These are phyloP conservation scores for Ahaetulla prasina DNA, from an alignment of 2,113 vertebrate genomes.

Conservation along the genomic window DNA sequence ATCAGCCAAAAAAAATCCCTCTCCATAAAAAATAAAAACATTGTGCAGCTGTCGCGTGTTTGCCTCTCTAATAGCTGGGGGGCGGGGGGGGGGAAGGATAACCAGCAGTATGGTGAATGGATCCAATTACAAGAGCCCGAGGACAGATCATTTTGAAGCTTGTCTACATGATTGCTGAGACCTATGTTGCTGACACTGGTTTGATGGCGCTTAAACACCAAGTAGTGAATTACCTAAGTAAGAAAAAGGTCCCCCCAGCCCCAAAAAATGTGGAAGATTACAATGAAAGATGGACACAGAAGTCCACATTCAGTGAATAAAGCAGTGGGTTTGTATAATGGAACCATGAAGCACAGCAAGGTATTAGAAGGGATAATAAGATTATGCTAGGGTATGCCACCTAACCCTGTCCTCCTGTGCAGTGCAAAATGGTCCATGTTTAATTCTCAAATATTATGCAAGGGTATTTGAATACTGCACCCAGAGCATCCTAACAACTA, in stretches of 20 bases:
- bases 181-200: background rate
- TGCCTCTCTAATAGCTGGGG: background rate
- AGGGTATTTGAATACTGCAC: background rate
- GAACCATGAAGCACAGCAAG: background rate
- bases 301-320: background rate
- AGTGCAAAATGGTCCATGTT: background rate
- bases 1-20: background rate
- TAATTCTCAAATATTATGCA: background rate
- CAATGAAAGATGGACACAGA: background rate
- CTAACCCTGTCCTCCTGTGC: background rate
- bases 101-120: background rate
- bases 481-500: background rate
- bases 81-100: background rate
- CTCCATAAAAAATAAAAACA: background rate
- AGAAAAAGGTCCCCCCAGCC: background rate
- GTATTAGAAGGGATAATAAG: background rate
- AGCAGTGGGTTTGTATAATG: background rate
- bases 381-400: background rate
- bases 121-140: background rate
- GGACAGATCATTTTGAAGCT: background rate
- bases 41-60: background rate
- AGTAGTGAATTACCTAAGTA: background rate
- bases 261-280: background rate
- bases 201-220: background rate
- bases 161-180: background rate